Conservation (phyloP, 2,797 vertebrate genomes). For the Eulemur albifrons region DNA sequence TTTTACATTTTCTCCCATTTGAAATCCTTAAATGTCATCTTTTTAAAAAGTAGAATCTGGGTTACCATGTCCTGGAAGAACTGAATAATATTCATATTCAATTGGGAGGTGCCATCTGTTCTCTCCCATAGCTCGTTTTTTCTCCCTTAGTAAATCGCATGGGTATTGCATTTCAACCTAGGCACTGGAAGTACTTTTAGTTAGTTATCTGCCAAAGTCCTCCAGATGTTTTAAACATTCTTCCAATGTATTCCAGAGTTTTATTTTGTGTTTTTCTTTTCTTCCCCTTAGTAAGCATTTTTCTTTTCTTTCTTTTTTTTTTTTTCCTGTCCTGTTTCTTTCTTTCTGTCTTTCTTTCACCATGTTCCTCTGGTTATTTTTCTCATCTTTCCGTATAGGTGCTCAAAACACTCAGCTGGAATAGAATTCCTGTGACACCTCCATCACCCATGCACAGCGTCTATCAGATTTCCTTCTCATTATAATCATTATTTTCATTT, state of each 20-base stretch:
- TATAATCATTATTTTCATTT: neutral
- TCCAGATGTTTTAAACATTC: neutral
- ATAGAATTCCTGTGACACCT: neutral
- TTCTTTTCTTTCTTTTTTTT: neutral
- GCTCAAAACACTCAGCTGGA: neutral
- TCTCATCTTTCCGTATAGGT: neutral
- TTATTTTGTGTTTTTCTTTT: neutral
- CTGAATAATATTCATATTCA: neutral
- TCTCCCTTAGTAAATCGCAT: neutral
- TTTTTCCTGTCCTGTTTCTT: no score
- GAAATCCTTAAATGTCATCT: neutral
- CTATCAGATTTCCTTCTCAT: neutral
- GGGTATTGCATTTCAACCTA: neutral
- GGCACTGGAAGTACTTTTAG: neutral
- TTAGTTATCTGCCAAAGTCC: neutral
- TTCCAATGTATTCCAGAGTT: neutral
- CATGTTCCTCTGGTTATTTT: neutral
- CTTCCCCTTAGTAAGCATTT: neutral
- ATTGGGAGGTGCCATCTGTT: neutral
- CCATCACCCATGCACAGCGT: fast-evolving
- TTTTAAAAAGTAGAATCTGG: neutral
- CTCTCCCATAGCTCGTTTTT: neutral
- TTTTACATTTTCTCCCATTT: neutral
- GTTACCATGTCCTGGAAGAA: neutral
- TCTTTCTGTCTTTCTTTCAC: neutral